Base-by-base conservation (phyloP, 2,113 vertebrate genomes). In the Nibea coibor region DNA sequence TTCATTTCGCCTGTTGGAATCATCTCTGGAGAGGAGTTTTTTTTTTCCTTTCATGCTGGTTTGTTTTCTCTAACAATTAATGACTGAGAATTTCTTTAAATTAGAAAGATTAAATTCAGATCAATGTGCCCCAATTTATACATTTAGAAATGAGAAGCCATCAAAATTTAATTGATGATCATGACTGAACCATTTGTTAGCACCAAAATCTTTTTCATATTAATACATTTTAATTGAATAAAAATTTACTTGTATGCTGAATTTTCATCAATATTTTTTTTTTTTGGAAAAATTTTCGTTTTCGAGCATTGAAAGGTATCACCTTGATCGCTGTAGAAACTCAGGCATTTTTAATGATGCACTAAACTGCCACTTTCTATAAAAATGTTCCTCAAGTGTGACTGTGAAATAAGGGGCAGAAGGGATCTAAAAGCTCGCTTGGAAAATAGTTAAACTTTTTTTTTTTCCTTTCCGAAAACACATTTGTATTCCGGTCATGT, bases 1-100 rank as follows among this genome's bases (percentile, higher is more conserved):
- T 86, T 82, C 8, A 77, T 68, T 76, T 20, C 47, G 58, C 39
- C 54, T 26, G 51, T 61, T 78, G 28, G 69, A 83, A 14, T 67
- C 14, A 43, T 75, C 73, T 67, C 16, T 56, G 48, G 51, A 63
- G 48, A 53, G 20, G 19, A 20, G n/a, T n/a, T 19, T 39, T 75
- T 26, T 69, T 50, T 54, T 20, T 8, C 35, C 50, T 61, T 20
- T 42, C 57, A 57, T 39, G 22, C 8, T 22, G 10, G 35, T 65
- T 73, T 53, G 31, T 67, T 67, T 54, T 53, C 8, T 54, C 28
- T 17, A 19, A 24, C 35, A 61, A 42, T 11, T 66, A 61, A 31
- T 47, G 19, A 4, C 15, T 19, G 42, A 16, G 31, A 67, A 57
- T 48, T 58, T 28, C 5, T 22, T 75, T 54, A 42, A 43, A 71